A percentile compares a stretch with the other conserved stretches of the same genome.
Conservation (phyloP, 2,797 vertebrate species). For the Anabacerthia variegaticeps region DNA sequence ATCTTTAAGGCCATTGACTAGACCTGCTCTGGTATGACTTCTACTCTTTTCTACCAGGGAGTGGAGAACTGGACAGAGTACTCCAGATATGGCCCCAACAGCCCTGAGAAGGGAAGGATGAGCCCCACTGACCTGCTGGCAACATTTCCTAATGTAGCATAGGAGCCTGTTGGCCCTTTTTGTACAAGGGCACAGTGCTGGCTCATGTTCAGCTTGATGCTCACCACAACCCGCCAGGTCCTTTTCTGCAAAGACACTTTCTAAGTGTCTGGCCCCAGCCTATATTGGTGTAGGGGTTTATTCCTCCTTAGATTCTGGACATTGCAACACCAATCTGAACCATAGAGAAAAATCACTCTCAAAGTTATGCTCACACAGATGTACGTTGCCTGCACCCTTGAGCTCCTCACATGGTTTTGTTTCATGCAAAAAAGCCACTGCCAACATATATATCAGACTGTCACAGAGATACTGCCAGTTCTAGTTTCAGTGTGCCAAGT, state of each 20-base stretch:
- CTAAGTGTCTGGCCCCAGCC: background rate
- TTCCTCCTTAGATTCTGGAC: background rate
- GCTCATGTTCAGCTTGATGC: background rate
- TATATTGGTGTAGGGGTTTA: background rate
- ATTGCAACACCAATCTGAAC: background rate
- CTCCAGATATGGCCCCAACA: background rate
- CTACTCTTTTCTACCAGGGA: background rate
- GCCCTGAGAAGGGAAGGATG: background rate
- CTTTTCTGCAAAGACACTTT: background rate
- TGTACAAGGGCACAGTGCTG: background rate
- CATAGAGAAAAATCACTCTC: background rate
- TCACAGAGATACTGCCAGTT: constrained; percentile 2
- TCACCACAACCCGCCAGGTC: background rate
- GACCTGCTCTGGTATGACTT: rapidly evolving
- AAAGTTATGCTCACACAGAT: background rate
- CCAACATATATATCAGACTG: constrained; percentile 30
- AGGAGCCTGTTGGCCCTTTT: background rate
- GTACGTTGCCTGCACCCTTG: background rate
- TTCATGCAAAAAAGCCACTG: background rate
- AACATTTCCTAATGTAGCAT: background rate
- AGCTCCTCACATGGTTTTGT: background rate
- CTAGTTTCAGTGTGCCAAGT: constrained; percentile 15
- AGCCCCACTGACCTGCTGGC: background rate
- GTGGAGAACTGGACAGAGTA: background rate
- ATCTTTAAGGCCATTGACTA: background rate